Percentiles rank a stretch among this genome's conserved stretches.
Conservation (phyloP, 2,113 vertebrate genomes). For the Rhinolophus sinicus region DNA sequence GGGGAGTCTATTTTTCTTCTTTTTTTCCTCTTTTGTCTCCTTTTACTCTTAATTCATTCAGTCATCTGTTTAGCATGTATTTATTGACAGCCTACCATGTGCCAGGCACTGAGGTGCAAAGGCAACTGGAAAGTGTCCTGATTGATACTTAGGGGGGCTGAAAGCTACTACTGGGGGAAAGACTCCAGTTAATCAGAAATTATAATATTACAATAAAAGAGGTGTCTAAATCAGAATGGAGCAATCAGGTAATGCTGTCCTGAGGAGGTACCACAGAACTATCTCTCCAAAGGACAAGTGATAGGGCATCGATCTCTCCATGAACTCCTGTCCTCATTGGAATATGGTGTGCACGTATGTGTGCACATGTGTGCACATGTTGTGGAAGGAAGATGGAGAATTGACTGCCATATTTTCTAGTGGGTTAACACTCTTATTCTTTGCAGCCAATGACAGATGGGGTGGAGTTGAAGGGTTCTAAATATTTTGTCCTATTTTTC, state of each 20-base stretch:
- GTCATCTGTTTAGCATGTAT: neutral
- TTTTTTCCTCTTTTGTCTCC: neutral
- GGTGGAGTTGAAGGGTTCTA: neutral
- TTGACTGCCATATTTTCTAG: neutral
- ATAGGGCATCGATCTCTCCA: neutral
- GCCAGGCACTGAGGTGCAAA: neutral
- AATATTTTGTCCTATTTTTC: neutral
- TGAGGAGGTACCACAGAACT: neutral
- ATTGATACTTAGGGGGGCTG: neutral
- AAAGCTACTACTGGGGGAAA: neutral
- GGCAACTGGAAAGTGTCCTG: neutral
- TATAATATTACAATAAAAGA: neutral
- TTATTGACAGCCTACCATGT: neutral
- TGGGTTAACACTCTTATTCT: neutral
- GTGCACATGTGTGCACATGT: neutral
- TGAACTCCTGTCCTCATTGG: neutral
- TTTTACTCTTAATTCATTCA: neutral
- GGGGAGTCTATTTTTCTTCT: neutral
- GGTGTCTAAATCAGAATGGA: neutral
- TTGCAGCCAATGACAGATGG: neutral
- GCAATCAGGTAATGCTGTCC: neutral
- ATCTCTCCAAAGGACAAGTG: neutral
- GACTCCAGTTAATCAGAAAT: neutral
- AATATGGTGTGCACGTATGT: neutral
- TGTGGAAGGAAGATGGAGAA: neutral